Conservation (phyloP, 2,888 invertebrate species). For the Prosapia bicincta region DNA sequence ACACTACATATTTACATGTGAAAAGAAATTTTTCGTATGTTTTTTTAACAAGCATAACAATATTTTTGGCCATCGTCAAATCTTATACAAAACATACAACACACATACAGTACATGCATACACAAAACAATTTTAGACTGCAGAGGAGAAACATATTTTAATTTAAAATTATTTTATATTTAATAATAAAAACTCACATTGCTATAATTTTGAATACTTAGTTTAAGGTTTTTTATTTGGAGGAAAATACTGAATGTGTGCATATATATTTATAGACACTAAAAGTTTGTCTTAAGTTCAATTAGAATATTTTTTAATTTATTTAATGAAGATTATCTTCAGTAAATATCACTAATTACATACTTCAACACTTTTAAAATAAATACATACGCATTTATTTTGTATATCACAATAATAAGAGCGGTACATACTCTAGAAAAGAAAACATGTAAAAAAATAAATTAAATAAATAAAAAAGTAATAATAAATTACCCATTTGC, state of each 20-base stretch:
- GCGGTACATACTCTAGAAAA: conserved; percentile 27
- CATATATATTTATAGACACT: conserved; percentile 15
- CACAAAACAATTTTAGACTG: neutral
- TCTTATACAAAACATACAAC: conserved; percentile 29
- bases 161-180: neutral
- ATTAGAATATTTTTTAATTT: conserved; percentile 1
- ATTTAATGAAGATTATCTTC: conserved; percentile 8
- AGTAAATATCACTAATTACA: neutral
- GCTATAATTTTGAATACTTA: conserved; percentile 8
- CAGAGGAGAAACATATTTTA: conserved; percentile 2
- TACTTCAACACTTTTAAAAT: conserved; percentile 10
- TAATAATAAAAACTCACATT: conserved; percentile 6
- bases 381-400: conserved; percentile 12
- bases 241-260: conserved; percentile 7
- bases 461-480: conserved; percentile 1
- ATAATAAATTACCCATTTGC: neutral
- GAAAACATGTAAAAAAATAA: conserved; percentile 17
- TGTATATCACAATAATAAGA: conserved; percentile 16
- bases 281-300: conserved; percentile 8
- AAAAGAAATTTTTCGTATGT: neutral
- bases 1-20: conserved; percentile 1
- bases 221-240: neutral
- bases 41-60: conserved; percentile 15
- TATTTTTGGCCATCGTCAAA: conserved; percentile 18
- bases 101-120: conserved; percentile 22